A percentile compares a stretch with the other conserved stretches of the same genome.
Evolutionary conservation across 2,113 vertebrate genomes (phyloP).

Genomic region (Piprites chloris): DNA sequence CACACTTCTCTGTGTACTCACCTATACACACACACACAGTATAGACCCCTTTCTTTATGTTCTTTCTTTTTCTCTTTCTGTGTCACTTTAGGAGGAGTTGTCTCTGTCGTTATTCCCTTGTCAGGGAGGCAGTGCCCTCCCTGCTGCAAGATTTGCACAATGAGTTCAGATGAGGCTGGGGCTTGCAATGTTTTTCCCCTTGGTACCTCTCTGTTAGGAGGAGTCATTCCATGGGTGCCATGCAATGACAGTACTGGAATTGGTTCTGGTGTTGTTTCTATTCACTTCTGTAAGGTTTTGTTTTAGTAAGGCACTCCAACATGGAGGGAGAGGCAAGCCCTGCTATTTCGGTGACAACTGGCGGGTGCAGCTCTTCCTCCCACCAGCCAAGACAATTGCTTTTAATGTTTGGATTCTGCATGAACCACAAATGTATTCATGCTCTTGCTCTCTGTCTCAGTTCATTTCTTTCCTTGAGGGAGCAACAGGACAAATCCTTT

Average conservation of each 20-base stretch:
- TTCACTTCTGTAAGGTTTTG: neutral
- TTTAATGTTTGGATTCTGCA: neutral
- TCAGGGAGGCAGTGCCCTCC: neutral
- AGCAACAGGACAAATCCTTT: neutral
- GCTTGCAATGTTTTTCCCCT: neutral
- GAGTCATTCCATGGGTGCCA: neutral
- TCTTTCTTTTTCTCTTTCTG: neutral
- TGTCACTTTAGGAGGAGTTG: neutral
- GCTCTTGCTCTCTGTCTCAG: neutral
- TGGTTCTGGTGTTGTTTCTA: neutral
- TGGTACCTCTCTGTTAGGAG: neutral
- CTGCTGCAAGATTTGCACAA: neutral
- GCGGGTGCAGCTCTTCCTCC: neutral
- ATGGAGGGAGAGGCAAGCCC: neutral
- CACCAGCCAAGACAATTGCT: neutral
- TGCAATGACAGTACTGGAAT: neutral
- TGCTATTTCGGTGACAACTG: neutral
- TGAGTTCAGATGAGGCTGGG: neutral
- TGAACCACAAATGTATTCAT: neutral
- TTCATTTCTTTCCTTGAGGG: neutral
- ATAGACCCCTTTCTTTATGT: neutral
- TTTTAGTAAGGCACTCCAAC: neutral
- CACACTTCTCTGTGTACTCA: neutral
- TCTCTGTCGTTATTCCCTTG: neutral
- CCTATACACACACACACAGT: accelerated